Evolutionary conservation across 2,797 vertebrate species (phyloP).

Genomic region (Halcyon badia): DNA sequence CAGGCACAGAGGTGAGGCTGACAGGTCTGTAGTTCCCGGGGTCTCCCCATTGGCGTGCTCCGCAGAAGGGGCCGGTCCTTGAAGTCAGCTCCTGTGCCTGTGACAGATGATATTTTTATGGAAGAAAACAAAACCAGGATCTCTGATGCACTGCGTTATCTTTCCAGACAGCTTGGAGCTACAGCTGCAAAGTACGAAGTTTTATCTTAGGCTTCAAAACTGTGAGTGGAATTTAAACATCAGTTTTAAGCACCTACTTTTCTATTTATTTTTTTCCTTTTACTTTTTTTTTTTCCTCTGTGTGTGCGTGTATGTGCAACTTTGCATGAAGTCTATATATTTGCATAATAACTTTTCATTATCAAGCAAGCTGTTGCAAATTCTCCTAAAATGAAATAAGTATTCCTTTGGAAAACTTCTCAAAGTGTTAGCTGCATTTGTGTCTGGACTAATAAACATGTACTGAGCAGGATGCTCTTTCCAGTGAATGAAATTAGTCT

Average conservation of each 20-base stretch:
- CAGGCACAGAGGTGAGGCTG: too few species aligned
- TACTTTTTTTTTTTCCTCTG: too few species aligned
- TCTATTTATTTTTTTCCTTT: background rate
- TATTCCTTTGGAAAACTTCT: conserved; percentile 40
- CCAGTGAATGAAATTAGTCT: conserved; percentile 5
- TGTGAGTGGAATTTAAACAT: conserved; percentile 65
- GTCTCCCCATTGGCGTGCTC: conserved; percentile 65
- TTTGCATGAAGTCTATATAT: conserved; percentile 38
- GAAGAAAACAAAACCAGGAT: conserved; percentile 74
- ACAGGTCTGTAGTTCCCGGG: too few species aligned
- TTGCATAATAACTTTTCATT: conserved; percentile 43
- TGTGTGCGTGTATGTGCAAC: background rate
- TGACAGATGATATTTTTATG: conserved; percentile 78
- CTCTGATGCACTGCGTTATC: conserved; percentile 70
- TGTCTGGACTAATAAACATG: background rate
- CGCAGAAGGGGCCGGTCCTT: conserved; percentile 70
- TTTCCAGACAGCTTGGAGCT: conserved; percentile 66
- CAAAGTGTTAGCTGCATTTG: background rate
- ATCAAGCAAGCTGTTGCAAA: background rate
- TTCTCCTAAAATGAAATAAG: background rate
- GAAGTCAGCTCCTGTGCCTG: conserved; percentile 51
- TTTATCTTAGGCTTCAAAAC: conserved; percentile 68
- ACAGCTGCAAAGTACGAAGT: conserved; percentile 69
- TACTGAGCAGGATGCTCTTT: conserved; percentile 19
- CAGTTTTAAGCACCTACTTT: background rate